Base-by-base conservation (phyloP, 1,140 invertebrate genomes). In the Mizuhopecten yessoensis region DNA sequence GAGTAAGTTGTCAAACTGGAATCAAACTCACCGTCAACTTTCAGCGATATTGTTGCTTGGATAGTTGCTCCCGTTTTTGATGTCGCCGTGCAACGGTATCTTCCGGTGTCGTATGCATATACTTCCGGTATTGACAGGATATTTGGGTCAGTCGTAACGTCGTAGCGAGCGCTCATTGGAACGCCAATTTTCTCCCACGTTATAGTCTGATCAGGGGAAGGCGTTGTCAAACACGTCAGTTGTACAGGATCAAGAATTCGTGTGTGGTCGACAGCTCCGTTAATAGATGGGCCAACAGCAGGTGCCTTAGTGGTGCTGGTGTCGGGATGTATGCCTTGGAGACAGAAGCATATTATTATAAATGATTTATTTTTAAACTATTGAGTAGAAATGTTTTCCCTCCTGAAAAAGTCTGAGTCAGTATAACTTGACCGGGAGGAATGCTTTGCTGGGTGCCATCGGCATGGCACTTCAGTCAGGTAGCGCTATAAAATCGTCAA, bases 91-190 rank as follows among this genome's bases (percentile, higher is more conserved):
- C 57, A 75, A 3, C n/a, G 23, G 57, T 75, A 75, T 75, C 57
- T 75, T 75, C 57, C 57, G 57, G 57, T 75, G n/a, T 75, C 57
- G 57, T 75, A 75, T 7, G 57, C 57, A 75, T 75, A 75, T n/a
- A 29, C 57, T 29, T 75, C 57, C 57, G 57, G 57, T 75, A 75
- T 75, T 5, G 57, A 75, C 15, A 75, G n/a, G 57, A 75, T 75
- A n/a, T 75, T 75, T 1, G 1, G 5, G n/a, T 75, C n/a, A 5
- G 57, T 75, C 3, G 57, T 75, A 5, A 75, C n/a, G 57, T 75
- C 57, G 29, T 75, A 75, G 29, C 57, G 57, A n/a, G 23, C 23
- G n/a, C 57, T 75, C 57, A 75, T 75, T n/a, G 57, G 57, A 29
- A 75, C 57, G n/a, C 57, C 57, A 7, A 75, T 75, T 75, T 75